A percentile compares a stretch with the other conserved stretches of the same genome.
Evolutionary conservation across 2,113 vertebrate genomes (phyloP).

Genomic region (Anhinga anhinga): DNA sequence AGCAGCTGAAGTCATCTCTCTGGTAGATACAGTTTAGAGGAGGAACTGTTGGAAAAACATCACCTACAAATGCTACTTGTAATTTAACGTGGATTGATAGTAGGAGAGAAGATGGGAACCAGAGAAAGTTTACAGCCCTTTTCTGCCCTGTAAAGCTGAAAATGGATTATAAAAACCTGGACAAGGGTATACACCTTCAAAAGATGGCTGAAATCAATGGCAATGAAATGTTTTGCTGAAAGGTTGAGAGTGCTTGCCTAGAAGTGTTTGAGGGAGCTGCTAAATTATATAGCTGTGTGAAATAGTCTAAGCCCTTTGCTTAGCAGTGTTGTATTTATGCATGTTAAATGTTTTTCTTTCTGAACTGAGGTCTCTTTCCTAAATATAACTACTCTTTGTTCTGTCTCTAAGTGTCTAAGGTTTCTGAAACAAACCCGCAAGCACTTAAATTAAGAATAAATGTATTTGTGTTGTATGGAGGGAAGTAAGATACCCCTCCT

Average conservation of each 20-base stretch:
- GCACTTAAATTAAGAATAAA: background rate
- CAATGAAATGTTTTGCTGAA: background rate
- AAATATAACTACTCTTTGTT: background rate
- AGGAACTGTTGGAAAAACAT: background rate
- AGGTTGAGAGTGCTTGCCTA: background rate
- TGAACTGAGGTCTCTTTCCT: background rate
- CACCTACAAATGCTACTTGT: background rate
- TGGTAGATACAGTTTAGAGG: background rate
- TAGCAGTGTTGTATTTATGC: background rate
- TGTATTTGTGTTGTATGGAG: background rate
- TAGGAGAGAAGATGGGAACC: background rate
- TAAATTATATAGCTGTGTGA: background rate
- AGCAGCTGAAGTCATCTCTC: background rate
- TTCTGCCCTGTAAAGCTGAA: background rate
- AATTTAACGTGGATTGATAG: background rate
- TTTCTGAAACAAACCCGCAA: background rate
- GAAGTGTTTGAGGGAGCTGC: background rate
- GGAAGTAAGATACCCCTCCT: background rate
- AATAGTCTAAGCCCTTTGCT: background rate
- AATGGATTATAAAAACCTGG: background rate
- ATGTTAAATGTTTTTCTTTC: background rate
- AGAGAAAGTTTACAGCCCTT: background rate
- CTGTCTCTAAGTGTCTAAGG: background rate
- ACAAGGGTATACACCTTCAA: background rate
- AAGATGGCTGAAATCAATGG: background rate